Conservation (phyloP, 1,140 invertebrate species). For the Papilio machaon region DNA sequence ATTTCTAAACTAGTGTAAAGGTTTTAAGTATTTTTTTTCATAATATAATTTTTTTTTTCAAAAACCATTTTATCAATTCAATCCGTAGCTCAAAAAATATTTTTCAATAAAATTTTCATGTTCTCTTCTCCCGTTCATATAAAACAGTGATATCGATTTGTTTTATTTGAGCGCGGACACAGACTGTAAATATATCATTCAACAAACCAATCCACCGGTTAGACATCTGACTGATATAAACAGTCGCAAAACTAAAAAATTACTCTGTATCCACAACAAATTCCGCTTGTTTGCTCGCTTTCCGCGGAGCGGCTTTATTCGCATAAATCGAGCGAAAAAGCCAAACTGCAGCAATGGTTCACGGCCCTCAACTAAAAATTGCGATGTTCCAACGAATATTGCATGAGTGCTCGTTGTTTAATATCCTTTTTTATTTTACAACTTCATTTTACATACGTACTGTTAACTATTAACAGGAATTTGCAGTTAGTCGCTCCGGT, state of each 20-base stretch:
- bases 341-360: slow-evolving; percentile 77
- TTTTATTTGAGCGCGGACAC: slow-evolving; percentile 48
- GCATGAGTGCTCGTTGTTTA: slow-evolving; percentile 65
- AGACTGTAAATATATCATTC: slow-evolving; percentile 61
- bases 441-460: slow-evolving; percentile 51
- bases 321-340: slow-evolving; percentile 78
- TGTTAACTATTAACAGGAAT: background rate
- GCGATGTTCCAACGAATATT: slow-evolving; percentile 76
- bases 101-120: slow-evolving; percentile 15
- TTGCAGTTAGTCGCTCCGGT: slow-evolving; percentile 1
- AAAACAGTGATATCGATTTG: slow-evolving; percentile 39
- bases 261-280: slow-evolving; percentile 69
- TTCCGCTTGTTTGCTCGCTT: slow-evolving; percentile 75
- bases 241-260: slow-evolving; percentile 72
- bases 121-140: background rate
- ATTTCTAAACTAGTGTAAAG: background rate
- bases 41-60: background rate
- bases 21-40: background rate
- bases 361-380: slow-evolving; percentile 73
- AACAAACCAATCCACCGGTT: slow-evolving; percentile 60
- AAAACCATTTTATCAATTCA: background rate
- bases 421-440: slow-evolving; percentile 62
- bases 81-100: background rate
- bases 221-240: slow-evolving; percentile 77
- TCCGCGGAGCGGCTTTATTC: slow-evolving; percentile 70